phyloP scores from a whole-genome alignment of 2,888 invertebrate species.

The Sclerodermus sp. region DNA sequence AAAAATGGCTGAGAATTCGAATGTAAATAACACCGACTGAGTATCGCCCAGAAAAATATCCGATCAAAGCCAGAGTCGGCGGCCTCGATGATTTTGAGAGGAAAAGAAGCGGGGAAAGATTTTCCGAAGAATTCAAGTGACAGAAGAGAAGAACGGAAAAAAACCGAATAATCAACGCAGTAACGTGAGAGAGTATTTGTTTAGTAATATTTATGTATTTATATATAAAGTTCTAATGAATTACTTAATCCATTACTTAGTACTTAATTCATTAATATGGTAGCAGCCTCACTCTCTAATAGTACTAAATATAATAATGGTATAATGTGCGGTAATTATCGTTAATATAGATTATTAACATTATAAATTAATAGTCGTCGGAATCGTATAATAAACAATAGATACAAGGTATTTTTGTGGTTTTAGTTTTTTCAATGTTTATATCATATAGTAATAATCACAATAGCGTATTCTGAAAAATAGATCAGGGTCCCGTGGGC shows the following conservation, averaged over 20 bases:
- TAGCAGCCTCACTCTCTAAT: conserved; percentile 58
- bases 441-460: conserved; percentile 56
- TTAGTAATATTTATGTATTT: conserved; percentile 53
- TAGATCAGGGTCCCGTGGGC: conserved; percentile 55
- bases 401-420: conserved; percentile 43
- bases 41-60: conserved; percentile 24
- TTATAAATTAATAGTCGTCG: conserved; percentile 48
- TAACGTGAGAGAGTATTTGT: conserved; percentile 38
- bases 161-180: conserved; percentile 26
- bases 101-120: too few species aligned
- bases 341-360: conserved; percentile 52
- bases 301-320: conserved; percentile 57
- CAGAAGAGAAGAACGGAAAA: conserved; percentile 13
- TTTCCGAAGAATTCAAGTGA: not conserved
- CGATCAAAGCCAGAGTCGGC: conserved; percentile 12
- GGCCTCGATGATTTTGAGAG: too few species aligned
- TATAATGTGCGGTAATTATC: conserved; percentile 53
- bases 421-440: conserved; percentile 43
- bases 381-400: conserved; percentile 48
- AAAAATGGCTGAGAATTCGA: conserved; percentile 32
- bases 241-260: conserved; percentile 54
- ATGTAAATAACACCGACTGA: conserved; percentile 32
- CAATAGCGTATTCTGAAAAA: conserved; percentile 58
- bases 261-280: conserved; percentile 57
- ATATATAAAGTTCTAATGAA: conserved; percentile 56